Base-by-base conservation (phyloP, 2,888 invertebrate genomes). In the Scrobipalpa costella region DNA sequence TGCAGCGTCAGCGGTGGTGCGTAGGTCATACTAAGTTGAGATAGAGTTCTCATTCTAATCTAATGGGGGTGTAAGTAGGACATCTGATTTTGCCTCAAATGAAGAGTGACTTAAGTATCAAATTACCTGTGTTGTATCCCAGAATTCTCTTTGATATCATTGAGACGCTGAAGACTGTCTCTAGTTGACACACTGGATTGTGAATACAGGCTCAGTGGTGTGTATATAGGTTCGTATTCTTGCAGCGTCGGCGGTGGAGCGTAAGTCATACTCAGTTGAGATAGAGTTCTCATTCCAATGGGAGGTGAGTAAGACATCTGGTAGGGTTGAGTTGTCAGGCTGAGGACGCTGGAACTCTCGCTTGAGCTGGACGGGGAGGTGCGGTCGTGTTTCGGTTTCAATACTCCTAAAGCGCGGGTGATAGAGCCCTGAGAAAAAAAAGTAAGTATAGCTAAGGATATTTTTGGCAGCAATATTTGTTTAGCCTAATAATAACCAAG, bases 331-430 rank as follows among this genome's bases (percentile, higher is more conserved):
- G 88, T 84, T 13, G 88, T 85, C 40, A 93, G 82, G 69, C 93
- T 93, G 52, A 93, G 77, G 8, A 93, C 92, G 67, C 93, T 93
- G 7, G 93, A 93, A 68, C 92, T 93, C 71, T 93, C 93, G 63
- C 94, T 94, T 0, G 94, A 94, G 55, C 94, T 94, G 0, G 94
- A 94, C 0, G 94, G 94, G 0, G 94, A 94, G 0, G 93, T 93
- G 65, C 94, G 92, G 62, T 94, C 94, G 68, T 90, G 89, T 69
- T 92, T 92, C 64, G 93, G 92, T 72, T 94, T 93, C 5, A 94
- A 93, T 50, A 94, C 95, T 57, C 96, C 95, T 47, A 96, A 85
- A 3, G 95, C 96, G 66, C 95, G 92, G 66, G 94, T 94, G 81
- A 96, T 90, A 58, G 95, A 95, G 67, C 95, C 95, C 95, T 95